Conservation (phyloP, 2,888 invertebrate genomes). For the Chymomyza procnemis region DNA sequence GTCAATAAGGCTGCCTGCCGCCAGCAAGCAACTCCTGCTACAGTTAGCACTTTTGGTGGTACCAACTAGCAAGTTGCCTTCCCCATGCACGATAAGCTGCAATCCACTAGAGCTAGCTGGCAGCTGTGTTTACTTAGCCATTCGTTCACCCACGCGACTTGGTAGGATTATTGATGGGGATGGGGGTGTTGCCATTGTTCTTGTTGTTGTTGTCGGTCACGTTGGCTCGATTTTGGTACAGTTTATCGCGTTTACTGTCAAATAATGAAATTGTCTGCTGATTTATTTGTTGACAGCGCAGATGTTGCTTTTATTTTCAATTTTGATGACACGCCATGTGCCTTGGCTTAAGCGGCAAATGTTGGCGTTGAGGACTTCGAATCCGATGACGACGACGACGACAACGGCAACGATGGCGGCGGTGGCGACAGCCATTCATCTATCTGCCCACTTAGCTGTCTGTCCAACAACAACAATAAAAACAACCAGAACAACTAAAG, state of each 20-base stretch:
- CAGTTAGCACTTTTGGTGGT: background rate
- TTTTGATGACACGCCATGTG: conserved; percentile 59
- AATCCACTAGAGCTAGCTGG: background rate
- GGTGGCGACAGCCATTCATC: conserved; percentile 38
- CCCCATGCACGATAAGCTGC: background rate
- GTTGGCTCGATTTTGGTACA: conserved; percentile 59
- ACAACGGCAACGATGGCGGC: background rate
- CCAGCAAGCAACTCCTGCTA: background rate
- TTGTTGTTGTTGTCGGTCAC: conserved; percentile 47
- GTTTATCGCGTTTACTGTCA: conserved; percentile 73
- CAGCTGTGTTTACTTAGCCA: background rate
- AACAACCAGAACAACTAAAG: conserved; percentile 62
- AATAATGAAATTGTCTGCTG: conserved; percentile 73
- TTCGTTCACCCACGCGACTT: background rate
- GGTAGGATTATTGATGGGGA: background rate
- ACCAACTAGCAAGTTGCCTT: background rate
- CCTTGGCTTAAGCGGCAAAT: conserved; percentile 6
- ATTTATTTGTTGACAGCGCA: conserved; percentile 72
- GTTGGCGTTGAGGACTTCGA: too few species aligned
- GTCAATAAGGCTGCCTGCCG: background rate
- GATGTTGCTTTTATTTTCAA: conserved; percentile 73
- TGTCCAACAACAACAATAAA: conserved; percentile 13
- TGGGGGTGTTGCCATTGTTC: background rate
- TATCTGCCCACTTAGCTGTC: conserved; percentile 45
- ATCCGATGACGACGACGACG: background rate